Evolutionary conservation across 2,113 vertebrate genomes (phyloP).

Genomic region (Poeciliopsis retropinna): DNA sequence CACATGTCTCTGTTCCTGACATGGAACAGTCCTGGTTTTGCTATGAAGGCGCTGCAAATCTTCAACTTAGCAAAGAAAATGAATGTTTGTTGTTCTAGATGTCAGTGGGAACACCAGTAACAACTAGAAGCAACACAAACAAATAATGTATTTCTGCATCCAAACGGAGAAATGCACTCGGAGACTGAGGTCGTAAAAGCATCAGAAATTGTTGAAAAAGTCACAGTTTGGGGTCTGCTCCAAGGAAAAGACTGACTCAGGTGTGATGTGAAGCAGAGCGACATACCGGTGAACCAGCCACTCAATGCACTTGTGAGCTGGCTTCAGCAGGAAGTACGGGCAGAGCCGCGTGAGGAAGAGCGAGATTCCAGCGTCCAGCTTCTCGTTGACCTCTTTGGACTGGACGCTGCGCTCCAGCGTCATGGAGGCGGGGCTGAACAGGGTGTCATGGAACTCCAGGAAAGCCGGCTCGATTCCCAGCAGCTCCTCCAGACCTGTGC

Average conservation of each 20-base stretch:
- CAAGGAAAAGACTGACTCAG: background rate
- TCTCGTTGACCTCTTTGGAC: slow-evolving; percentile 88
- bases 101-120: too few relatives aligned
- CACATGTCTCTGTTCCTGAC: too few relatives aligned
- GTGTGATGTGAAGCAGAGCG: background rate
- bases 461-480: slow-evolving; percentile 90
- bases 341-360: slow-evolving; percentile 90
- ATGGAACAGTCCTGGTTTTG: too few relatives aligned
- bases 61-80: too few relatives aligned
- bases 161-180: too few relatives aligned
- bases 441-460: slow-evolving; percentile 85
- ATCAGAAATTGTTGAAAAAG: too few relatives aligned
- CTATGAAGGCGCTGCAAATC: too few relatives aligned
- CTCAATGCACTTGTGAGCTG: slow-evolving; percentile 96
- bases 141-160: too few relatives aligned
- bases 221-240: too few relatives aligned
- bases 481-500: slow-evolving; percentile 94
- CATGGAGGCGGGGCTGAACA: slow-evolving; percentile 88
- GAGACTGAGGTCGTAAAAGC: too few relatives aligned
- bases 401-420: slow-evolving; percentile 92
- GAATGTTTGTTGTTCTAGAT: too few relatives aligned
- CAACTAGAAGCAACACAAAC: too few relatives aligned
- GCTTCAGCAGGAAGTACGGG: slow-evolving; percentile 95
- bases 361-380: slow-evolving; percentile 87
- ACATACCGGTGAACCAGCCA: slow-evolving; percentile 95